Conservation (phyloP, 2,113 vertebrate species). For the Oreochromis tanganicae region DNA sequence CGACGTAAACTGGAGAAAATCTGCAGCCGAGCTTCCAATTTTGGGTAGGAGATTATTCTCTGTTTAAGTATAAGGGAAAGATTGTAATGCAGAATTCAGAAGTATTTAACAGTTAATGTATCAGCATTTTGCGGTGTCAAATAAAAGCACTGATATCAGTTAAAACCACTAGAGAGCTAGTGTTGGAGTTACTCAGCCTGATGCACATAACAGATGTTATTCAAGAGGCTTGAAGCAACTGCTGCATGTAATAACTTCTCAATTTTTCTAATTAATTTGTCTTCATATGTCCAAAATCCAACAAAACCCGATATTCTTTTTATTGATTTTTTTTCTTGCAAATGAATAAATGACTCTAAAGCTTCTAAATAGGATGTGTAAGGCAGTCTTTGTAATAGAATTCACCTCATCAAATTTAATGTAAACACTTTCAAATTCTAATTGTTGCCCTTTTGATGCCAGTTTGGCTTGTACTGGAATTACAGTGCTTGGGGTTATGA, state of each 20-base stretch:
- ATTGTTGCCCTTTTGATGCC: not conserved
- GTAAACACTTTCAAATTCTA: not conserved
- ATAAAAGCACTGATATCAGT: not conserved
- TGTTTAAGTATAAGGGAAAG: not conserved
- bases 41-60: conserved; percentile 76
- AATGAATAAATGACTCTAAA: not conserved
- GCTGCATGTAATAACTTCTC: not conserved
- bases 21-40: conserved; percentile 79
- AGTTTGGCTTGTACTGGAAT: not conserved
- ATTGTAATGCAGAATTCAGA: not conserved
- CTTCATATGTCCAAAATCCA: not conserved
- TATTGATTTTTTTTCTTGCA: not conserved
- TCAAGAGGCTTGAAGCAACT: not conserved
- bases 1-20: conserved; percentile 81
- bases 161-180: not conserved
- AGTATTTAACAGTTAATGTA: not conserved
- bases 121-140: not conserved
- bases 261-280: not conserved
- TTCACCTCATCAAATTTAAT: not conserved
- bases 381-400: not conserved
- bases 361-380: not conserved
- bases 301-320: not conserved
- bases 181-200: not conserved
- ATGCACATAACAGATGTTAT: conserved; percentile 1
- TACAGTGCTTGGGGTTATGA: not conserved